A percentile compares a stretch with the other conserved stretches of the same genome.
Evolutionary conservation across 2,113 vertebrate species (phyloP).

Genomic region (Dicrurus megarhynchus): DNA sequence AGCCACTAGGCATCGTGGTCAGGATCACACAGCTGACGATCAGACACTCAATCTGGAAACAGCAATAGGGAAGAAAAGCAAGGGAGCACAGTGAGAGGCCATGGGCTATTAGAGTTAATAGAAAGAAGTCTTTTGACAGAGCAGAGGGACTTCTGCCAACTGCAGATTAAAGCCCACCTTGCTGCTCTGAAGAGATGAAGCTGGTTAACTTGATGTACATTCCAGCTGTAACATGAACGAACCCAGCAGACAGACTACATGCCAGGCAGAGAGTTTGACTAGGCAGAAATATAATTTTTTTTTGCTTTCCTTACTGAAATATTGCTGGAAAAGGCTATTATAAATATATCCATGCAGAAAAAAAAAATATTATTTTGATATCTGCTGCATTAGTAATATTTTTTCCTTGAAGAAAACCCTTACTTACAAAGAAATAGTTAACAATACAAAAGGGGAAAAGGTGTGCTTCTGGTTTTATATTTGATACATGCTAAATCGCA

Average conservation of each 20-base stretch:
- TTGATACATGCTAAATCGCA: background rate
- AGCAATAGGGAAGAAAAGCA: background rate
- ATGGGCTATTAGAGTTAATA: background rate
- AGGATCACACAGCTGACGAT: background rate
- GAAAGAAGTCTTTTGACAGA: background rate
- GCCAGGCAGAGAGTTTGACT: background rate
- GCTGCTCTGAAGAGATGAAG: background rate
- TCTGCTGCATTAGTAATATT: background rate
- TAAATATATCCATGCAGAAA: background rate
- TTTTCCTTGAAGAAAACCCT: background rate
- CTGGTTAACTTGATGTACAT: background rate
- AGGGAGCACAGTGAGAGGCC: background rate
- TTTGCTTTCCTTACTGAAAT: background rate
- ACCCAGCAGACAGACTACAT: background rate
- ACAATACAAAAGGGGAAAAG: background rate
- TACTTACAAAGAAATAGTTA: background rate
- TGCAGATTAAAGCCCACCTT: background rate
- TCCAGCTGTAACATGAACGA: background rate
- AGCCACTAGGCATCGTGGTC: background rate
- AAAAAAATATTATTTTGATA: background rate
- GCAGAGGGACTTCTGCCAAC: background rate
- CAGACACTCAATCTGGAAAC: background rate
- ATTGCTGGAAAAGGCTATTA: background rate
- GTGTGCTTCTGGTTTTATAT: background rate
- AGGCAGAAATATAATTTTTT: background rate